Percentiles rank a stretch among this genome's conserved stretches.
These are phyloP conservation scores for Pteronotus mesoamericanus DNA, from an alignment of 2,797 vertebrate genomes.

Conservation along the genomic window DNA sequence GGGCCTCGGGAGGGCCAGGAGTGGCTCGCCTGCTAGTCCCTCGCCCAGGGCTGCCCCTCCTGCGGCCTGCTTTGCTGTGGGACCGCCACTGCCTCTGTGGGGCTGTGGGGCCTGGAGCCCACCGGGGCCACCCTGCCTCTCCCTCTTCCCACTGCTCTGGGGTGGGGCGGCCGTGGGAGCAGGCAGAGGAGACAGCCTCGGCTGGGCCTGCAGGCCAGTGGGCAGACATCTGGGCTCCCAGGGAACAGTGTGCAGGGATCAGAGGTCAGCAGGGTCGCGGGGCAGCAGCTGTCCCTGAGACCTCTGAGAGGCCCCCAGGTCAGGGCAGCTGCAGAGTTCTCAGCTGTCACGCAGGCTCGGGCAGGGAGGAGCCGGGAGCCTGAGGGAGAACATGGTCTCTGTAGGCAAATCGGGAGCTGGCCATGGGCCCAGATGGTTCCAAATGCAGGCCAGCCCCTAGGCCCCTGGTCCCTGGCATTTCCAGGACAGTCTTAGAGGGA, in stretches of 20 bases:
- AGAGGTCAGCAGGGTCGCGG: neutral
- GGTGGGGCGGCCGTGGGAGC: neutral
- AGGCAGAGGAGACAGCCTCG: neutral
- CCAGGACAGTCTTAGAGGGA: neutral
- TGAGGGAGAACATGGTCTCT: neutral
- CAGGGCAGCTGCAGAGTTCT: slow-evolving; percentile 24
- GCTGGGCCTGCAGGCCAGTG: neutral
- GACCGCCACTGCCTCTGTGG: neutral
- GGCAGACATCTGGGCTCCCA: neutral
- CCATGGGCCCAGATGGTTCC: neutral
- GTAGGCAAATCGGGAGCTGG: neutral
- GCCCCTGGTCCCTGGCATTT: neutral
- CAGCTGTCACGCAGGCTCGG: slow-evolving; percentile 54
- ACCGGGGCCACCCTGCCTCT: neutral
- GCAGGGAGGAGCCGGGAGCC: neutral
- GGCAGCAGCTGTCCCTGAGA: slow-evolving; percentile 55
- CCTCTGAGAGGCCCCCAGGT: neutral
- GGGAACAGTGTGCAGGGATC: neutral
- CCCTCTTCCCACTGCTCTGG: neutral
- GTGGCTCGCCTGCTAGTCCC: neutral
- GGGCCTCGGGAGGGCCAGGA: neutral
- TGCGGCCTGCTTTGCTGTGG: neutral
- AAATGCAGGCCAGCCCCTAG: neutral
- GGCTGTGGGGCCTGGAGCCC: neutral
- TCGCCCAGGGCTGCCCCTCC: neutral